Conservation (phyloP, 2,888 invertebrate species). For the Ectemnius continuus region DNA sequence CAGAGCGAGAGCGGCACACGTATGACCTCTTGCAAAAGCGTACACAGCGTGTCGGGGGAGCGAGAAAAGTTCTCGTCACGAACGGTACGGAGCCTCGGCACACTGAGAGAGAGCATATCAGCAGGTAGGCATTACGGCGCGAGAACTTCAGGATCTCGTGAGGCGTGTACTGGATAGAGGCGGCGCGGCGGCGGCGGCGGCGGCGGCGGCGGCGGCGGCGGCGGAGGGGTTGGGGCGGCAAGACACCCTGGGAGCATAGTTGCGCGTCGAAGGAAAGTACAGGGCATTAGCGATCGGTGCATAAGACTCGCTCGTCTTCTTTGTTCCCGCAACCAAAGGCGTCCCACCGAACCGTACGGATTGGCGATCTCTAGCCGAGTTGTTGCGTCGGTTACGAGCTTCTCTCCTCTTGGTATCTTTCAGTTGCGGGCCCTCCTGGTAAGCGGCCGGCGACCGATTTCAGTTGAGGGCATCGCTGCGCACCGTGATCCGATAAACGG, state of each 20-base stretch:
- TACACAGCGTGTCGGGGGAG: background rate
- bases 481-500: constrained; percentile 74
- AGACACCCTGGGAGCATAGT: background rate
- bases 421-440: constrained; percentile 20
- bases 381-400: no score
- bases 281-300: background rate
- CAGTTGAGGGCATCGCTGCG: constrained; percentile 32
- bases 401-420: background rate
- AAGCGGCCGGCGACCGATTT: constrained; percentile 22
- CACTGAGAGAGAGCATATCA: background rate
- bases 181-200: no score
- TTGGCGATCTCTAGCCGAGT: no score
- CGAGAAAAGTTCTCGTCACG: constrained; percentile 13
- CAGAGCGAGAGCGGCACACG: background rate
- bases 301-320: constrained; percentile 33
- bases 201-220: no score
- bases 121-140: constrained; percentile 7
- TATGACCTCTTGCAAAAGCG: no score
- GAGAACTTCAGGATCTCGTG: constrained; percentile 3
- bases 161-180: background rate
- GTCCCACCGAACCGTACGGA: no score
- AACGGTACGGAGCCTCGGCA: background rate
- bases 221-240: background rate
- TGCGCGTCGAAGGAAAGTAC: constrained; percentile 2
- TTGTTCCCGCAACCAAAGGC: constrained; percentile 42